phyloP scores from a whole-genome alignment of 2,888 invertebrate species.

The Sinopyrophorus schimmeli region DNA sequence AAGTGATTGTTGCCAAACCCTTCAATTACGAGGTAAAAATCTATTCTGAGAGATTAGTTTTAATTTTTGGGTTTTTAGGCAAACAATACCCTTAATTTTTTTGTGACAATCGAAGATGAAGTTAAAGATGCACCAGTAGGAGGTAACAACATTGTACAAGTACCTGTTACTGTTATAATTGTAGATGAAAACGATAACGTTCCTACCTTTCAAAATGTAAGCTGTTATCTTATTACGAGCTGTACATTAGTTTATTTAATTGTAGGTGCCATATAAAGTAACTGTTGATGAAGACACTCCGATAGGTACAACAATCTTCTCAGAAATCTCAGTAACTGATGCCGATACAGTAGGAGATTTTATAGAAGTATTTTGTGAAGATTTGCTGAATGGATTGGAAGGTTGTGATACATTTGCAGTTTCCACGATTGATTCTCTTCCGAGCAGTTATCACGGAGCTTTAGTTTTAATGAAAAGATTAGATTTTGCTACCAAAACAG shows the following conservation, averaged over 20 bases:
- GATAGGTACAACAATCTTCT: conserved; percentile 72
- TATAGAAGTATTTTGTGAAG: conserved; percentile 71
- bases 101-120: conserved; percentile 80
- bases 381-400: conserved; percentile 66
- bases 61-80: conserved; percentile 60
- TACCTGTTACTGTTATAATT: conserved; percentile 80
- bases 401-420: conserved; percentile 74
- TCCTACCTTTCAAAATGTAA: conserved; percentile 76
- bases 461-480: conserved; percentile 71
- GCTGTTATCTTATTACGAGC: conserved; percentile 34
- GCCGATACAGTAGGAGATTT: conserved; percentile 79
- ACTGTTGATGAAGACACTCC: conserved; percentile 76
- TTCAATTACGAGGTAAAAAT: conserved; percentile 77
- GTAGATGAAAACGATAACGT: conserved; percentile 88
- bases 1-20: conserved; percentile 76
- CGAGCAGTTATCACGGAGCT: conserved; percentile 72
- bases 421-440: conserved; percentile 63
- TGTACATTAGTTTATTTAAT: conserved; percentile 1
- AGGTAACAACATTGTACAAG: conserved; percentile 71
- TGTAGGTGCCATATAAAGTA: conserved; percentile 78
- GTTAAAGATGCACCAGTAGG: conserved; percentile 62
- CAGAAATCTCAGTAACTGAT: conserved; percentile 75
- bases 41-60: not conserved
- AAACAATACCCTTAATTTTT: conserved; percentile 76
- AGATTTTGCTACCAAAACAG: conserved; percentile 77